A percentile compares a stretch with the other conserved stretches of the same genome.
phyloP scores from a whole-genome alignment of 2,113 vertebrate genomes.

The Stegastes partitus region DNA sequence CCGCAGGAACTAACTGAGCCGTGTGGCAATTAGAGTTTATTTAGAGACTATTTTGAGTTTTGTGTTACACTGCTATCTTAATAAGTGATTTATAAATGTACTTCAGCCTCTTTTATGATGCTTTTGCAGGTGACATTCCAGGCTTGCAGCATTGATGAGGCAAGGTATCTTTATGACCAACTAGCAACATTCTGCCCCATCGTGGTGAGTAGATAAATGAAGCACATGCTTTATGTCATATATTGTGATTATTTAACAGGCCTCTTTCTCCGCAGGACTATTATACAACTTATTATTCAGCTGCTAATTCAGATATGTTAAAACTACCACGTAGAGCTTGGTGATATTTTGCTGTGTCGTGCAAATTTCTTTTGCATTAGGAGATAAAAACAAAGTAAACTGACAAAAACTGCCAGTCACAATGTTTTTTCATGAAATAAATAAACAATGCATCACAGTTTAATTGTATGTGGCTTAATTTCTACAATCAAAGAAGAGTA shows the following conservation, averaged over 20 bases:
- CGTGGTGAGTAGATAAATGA: constrained; percentile 88
- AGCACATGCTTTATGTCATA: not conserved
- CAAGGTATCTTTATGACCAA: constrained; percentile 97
- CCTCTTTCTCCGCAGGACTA: not conserved
- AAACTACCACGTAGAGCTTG: not conserved
- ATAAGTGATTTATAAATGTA: constrained; percentile 69
- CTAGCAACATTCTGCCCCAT: constrained; percentile 97
- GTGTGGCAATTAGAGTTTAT: too few species aligned
- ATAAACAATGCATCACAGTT: too few species aligned
- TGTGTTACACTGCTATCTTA: constrained; percentile 14
- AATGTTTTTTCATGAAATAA: too few species aligned
- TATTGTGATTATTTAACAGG: constrained; percentile 6
- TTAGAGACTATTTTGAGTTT: not conserved
- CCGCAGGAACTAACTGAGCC: not conserved
- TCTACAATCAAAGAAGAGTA: too few species aligned
- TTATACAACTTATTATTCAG: not conserved
- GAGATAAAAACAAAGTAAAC: too few species aligned
- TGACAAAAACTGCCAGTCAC: too few species aligned
- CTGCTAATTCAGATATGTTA: not conserved
- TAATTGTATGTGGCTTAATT: too few species aligned
- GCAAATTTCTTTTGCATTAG: too few species aligned
- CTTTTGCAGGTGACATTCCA: constrained; percentile 95
- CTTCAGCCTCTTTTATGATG: constrained; percentile 61
- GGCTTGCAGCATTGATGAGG: constrained; percentile 97
- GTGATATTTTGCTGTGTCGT: not conserved